Evolutionary conservation across 2,113 vertebrate species (phyloP), one percentile per base, ranked within the genome.

Genomic region (Bos indicus): DNA sequence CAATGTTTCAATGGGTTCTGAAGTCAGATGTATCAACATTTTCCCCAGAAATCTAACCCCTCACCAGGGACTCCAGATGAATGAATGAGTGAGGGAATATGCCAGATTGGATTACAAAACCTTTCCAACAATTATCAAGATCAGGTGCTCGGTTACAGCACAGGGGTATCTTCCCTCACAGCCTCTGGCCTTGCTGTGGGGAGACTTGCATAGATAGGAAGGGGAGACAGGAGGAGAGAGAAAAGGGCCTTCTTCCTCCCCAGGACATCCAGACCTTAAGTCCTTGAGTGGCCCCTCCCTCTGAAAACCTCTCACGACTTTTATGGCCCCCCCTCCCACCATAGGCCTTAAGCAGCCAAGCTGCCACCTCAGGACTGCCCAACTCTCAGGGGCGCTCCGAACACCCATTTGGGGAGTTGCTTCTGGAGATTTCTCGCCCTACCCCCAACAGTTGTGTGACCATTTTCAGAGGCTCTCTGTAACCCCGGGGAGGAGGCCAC

Each of bases 131-230:
- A 82, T 46, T 33, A 82, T 56, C 67, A 83, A 85, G 67, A 94
- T 92, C 93, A 97, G 95, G 97, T 97, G 83, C 91, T 83, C 88
- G 7, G 59, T 91, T 89, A 89, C 97, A 82, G 64, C 78, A 67
- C 81, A 23, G 83, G 71, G 56, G 52, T 28, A 83, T 89, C 95
- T 94, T 74, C 81, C 94, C 74, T 51, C 96, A 62, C 2, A 96
- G 91, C 88, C 90, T 95, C 56, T 56, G 94, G 92, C 92, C 67
- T 30, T 0, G 77, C 78, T 23, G 92, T 30, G 81, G 33, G 74
- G 40, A 74, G 57, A 90, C 92, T 62, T 83, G 40, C 85, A 77
- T 17, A 81, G 97, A 92, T 88, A 91, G 92, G 57, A n/a, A 26
- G n/a, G 25, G 26, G 25, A 26, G 54, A 52, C 0, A 7, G 30